Evolutionary conservation across 2,113 vertebrate genomes (phyloP), one percentile per base, ranked within the genome.

Genomic region (Ginglymostoma cirratum): DNA sequence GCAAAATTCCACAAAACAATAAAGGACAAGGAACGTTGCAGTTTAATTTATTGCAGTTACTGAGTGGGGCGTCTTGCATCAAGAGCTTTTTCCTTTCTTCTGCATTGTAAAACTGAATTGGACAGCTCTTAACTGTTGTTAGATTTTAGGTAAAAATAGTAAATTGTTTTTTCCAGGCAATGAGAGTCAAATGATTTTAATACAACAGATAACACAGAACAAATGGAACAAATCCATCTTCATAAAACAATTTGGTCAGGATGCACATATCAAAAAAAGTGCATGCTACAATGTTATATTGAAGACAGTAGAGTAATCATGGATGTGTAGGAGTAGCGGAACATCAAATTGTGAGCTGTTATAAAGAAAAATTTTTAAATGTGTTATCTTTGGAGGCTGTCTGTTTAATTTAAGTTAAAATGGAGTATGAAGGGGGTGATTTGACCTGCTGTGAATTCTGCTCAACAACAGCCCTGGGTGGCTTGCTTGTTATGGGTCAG

Each of bases 161-260:
- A 12, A 17, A 6, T 48, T 94, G 38, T 94, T 27, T 92, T 92
- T 65, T 92, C 30, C 55, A n/a, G 87, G 87, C 27, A 34, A 34
- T 4, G 34, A 42, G 17, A 38, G 38, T 48, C 70, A 67, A 94
- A 38, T 94, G 66, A 94, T 94, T 70, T 70, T 24, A 48, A 48
- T 45, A 67, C 8, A 94, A 70, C 8, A 94, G 66, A 94, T 94
- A 70, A 70, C 52, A 34, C 27, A 61, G 34, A 61, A n/a, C 87
- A 90, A 52, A n/a, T 24, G 66, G 66, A 94, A 94, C 19, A 94
- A 67, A 94, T 94, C 66, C 67, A 94, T 70, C 93, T 65, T 92
- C 30, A 94, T 67, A 42, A 69, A 38, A 38, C 48, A 23, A 70
- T 38, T 70, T 94, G 38, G n/a, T 42, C n/a, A 94, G 38, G 23